These are phyloP conservation scores for Stomatorhinus ivindoensis DNA, from an alignment of 2,113 vertebrate genomes.

Conservation along the genomic window DNA sequence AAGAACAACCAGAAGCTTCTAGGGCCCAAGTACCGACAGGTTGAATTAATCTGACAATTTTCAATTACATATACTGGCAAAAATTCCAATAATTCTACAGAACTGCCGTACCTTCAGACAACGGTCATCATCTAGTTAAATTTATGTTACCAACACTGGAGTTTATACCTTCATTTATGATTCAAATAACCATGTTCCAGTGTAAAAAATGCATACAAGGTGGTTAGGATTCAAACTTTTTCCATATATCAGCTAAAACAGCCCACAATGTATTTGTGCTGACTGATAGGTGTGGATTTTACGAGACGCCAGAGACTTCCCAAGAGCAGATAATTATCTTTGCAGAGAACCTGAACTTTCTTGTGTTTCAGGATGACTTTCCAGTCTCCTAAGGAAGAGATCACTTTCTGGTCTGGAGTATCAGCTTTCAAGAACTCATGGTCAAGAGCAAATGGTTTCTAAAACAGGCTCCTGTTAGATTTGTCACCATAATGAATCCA, in stretches of 20 bases:
- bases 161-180: background rate
- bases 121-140: background rate
- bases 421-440: constrained; percentile 32
- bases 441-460: background rate
- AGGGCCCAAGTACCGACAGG: background rate
- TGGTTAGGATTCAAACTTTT: constrained; percentile 16
- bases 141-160: background rate
- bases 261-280: constrained; percentile 24
- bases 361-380: constrained; percentile 30
- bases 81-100: background rate
- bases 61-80: background rate
- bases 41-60: background rate
- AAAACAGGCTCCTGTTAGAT: background rate
- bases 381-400: constrained; percentile 27
- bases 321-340: constrained; percentile 35
- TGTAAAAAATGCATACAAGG: background rate
- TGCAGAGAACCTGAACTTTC: constrained; percentile 27
- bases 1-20: background rate
- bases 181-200: background rate
- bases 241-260: constrained; percentile 27
- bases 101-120: background rate
- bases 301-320: constrained; percentile 34
- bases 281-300: constrained; percentile 25
- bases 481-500: background rate
- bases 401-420: constrained; percentile 11